Conservation (phyloP, 2,888 invertebrate species). For the Microchrysa polita region DNA sequence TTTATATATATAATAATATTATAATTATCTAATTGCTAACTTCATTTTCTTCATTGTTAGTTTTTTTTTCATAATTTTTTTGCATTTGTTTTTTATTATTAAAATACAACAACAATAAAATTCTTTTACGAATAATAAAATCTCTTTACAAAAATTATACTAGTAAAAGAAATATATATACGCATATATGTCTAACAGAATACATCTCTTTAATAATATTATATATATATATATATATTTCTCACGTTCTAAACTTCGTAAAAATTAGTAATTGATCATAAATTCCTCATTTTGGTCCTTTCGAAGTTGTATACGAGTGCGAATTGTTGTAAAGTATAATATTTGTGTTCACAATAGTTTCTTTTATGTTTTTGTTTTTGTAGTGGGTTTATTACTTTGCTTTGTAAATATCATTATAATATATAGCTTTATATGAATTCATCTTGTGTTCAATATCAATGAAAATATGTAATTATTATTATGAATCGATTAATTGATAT, state of each 20-base stretch:
- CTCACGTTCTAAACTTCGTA: constrained; percentile 39
- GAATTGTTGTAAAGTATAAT: constrained; percentile 25
- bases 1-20: background rate
- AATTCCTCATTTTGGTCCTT: constrained; percentile 48
- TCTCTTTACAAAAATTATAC: constrained; percentile 45
- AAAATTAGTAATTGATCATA: constrained; percentile 46
- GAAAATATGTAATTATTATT: constrained; percentile 34
- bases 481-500: constrained; percentile 28
- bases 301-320: constrained; percentile 36
- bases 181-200: constrained; percentile 38
- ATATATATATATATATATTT: constrained; percentile 42
- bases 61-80: constrained; percentile 36
- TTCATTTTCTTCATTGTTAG: constrained; percentile 3
- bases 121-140: constrained; percentile 45
- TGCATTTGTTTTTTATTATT: constrained; percentile 39
- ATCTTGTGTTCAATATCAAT: constrained; percentile 26
- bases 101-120: constrained; percentile 47
- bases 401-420: constrained; percentile 29
- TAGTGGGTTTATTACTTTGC: too few relatives aligned
- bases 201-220: constrained; percentile 18
- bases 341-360: constrained; percentile 28
- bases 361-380: too few relatives aligned
- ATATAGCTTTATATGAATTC: too few relatives aligned
- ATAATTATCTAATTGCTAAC: background rate
- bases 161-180: constrained; percentile 41